Evolutionary conservation across 2,888 invertebrate genomes (phyloP).

Genomic region (Apeira syringaria): DNA sequence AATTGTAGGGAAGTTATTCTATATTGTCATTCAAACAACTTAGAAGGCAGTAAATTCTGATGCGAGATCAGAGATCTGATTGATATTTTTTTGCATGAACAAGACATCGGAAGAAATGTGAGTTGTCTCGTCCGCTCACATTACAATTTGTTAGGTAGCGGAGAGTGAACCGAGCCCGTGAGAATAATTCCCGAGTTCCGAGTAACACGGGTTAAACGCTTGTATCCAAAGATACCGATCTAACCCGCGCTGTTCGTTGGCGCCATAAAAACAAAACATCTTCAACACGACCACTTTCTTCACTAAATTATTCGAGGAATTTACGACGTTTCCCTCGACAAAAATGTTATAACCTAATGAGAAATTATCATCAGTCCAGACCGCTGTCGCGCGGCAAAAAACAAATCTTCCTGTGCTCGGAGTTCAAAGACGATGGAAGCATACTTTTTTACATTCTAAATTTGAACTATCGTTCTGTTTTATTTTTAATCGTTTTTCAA

Average conservation of each 20-base stretch:
- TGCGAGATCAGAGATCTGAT: conserved; percentile 7
- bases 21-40: conserved; percentile 4
- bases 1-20: conserved; percentile 18
- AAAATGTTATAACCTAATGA: conserved; percentile 82
- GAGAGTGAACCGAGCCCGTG: conserved; percentile 58
- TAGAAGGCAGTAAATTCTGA: neutral
- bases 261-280: conserved; percentile 83
- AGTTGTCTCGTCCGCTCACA: conserved; percentile 56
- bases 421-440: conserved; percentile 45
- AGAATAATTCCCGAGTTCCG: conserved; percentile 74
- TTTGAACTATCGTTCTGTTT: conserved; percentile 66
- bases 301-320: conserved; percentile 82
- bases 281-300: conserved; percentile 78
- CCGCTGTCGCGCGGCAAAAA: conserved; percentile 70
- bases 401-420: conserved; percentile 54
- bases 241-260: conserved; percentile 77
- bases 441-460: conserved; percentile 68
- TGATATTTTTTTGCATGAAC: conserved; percentile 26
- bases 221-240: conserved; percentile 80
- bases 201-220: conserved; percentile 82
- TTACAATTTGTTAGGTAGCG: conserved; percentile 73
- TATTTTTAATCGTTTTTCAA: conserved; percentile 62
- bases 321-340: conserved; percentile 78
- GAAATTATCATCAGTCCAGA: conserved; percentile 76
- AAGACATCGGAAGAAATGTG: conserved; percentile 37